phyloP scores from a whole-genome alignment of 2,113 vertebrate genomes.

The Nycticebus coucang region DNA sequence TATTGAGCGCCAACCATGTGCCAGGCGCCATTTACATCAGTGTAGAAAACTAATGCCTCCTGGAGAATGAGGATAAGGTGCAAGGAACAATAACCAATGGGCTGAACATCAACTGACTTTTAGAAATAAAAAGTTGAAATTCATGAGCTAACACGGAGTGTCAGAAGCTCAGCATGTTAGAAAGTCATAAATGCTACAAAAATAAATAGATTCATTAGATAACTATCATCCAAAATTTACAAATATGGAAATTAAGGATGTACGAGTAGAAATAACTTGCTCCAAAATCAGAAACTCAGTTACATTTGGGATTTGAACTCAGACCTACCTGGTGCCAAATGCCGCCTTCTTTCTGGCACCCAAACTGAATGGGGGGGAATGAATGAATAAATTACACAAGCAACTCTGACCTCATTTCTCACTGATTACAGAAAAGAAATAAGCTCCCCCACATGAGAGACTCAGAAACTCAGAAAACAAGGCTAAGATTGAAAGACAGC shows the following conservation, averaged over 20 bases:
- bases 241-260: background rate
- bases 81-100: background rate
- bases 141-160: background rate
- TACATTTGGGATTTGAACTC: constrained; percentile 11
- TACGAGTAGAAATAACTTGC: background rate
- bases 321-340: background rate
- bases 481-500: background rate
- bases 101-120: background rate
- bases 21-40: background rate
- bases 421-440: background rate
- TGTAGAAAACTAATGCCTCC: background rate
- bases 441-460: background rate
- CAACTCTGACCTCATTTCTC: background rate
- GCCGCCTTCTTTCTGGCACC: background rate
- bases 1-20: background rate
- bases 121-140: constrained; percentile 31
- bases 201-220: background rate
- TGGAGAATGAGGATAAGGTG: background rate
- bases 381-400: background rate
- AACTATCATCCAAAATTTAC: background rate
- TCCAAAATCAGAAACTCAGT: constrained; percentile 7
- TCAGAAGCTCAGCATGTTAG: background rate
- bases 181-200: background rate
- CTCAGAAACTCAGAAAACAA: background rate
- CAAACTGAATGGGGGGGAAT: background rate